Base-by-base conservation (phyloP, 2,113 vertebrate species). In the Mola mola region DNA sequence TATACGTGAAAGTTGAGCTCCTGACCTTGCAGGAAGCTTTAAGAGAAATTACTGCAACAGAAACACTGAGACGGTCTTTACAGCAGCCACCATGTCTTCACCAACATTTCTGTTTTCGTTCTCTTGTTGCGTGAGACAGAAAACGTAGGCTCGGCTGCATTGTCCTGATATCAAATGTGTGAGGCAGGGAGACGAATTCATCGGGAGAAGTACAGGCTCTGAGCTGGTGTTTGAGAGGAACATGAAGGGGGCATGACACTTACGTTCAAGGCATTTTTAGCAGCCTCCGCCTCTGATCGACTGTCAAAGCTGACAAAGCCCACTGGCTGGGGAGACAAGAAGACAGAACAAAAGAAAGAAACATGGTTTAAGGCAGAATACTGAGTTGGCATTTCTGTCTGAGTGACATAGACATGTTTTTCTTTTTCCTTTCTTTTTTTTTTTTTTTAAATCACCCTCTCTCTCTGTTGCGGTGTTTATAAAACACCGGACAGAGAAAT, bases 261-360 rank as follows among this genome's bases (percentile, higher is more conserved):
- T 90, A 98, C 96, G 20, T 98, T 98, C 91, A 98, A 79, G 24
- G 95, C 95, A 0, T 96, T 96, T 93, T 98, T 98, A n/a, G 96
- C 96, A 53, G 94, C 95, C 93, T 98, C 96, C 28, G 96, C 96
- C 31, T 96, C 95, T 88, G 94, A 93, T 77, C 95, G 92, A 81
- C 94, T 96, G 92, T 98, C 96, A 82, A 98, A 98, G 82, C 94
- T 97, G 90, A 98, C 96, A 93, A 98, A 98, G 65, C 96, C 96
- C 86, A 98, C 95, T n/a, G 95, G 96, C 96, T 98, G 73, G 61
- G 82, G 81, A 89, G 81, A 88, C 87, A 60, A 73, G 72, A 61
- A 84, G 81, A 90, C 69, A 88, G 82, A 84, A 87, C 63, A 87
- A 79, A 82, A 84, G 72, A 74, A 69, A 85, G 64, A 85, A 85